Evolutionary conservation across 2,797 vertebrate species (phyloP), one percentile per base, ranked within the genome.

Genomic region (Poliocrania exsul): DNA sequence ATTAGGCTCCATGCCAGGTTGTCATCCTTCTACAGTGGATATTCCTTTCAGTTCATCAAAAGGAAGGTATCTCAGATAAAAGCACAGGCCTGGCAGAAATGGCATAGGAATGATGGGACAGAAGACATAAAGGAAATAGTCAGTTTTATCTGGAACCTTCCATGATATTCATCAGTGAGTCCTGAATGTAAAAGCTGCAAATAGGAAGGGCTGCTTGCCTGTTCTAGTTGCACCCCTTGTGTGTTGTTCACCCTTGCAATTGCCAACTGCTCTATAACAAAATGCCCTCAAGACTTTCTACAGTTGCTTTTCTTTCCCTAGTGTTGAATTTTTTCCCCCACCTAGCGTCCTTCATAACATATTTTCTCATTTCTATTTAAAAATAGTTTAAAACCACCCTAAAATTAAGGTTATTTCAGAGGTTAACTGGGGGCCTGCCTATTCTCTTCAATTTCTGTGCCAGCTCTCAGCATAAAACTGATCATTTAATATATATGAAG

Each of bases 401-500:
- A 60, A 31, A 35, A 51, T 14, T 37, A 20, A 47, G 5, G 24
- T 13, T 26, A 51, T 62, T 70, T 62, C 42, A 64, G 53, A 89
- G 8, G 42, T 74, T 78, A 86, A 49, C 23, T 70, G 38, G 17
- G 40, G 16, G 13, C 67, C 54, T 89, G 12, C 28, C 13, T 56
- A 9, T 60, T 94, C 29, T 73, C 6, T 62, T 29, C 21, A 53
- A 47, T 88, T 85, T 66, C 62, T n/a, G 3, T 49, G 23, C 24
- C 33, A 77, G 15, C 31, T 94, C 93, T 40, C 33, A 54, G 19
- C 26, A 33, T 69, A 61, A 93, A 58, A 12, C 38, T 26, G 25
- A 77, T 44, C 18, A 21, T 70, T 94, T 54, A 54, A 78, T 72
- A 42, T 50, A 60, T 47, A 66, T 61, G 62, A 81, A 90, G 69